These are phyloP conservation scores for Abscondita cerata DNA, from an alignment of 2,888 invertebrate species.

Conservation along the genomic window DNA sequence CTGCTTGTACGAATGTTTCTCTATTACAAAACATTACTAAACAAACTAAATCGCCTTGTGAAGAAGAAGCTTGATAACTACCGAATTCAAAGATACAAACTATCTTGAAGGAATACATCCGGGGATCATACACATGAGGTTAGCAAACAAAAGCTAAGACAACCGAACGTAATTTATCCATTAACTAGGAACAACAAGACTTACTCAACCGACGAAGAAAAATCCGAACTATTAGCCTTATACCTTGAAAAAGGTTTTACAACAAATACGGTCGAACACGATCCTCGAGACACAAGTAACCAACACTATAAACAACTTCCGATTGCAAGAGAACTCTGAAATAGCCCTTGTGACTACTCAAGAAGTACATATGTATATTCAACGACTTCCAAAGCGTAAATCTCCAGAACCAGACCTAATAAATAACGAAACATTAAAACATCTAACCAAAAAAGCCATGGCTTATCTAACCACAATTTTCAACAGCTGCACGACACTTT, in stretches of 20 bases:
- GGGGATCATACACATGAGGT: constrained; percentile 1
- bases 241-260: constrained; percentile 7
- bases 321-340: not conserved
- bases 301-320: constrained; percentile 1
- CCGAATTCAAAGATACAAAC: constrained; percentile 7
- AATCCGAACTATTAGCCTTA: constrained; percentile 2
- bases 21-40: no score
- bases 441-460: no score
- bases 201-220: not conserved
- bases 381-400: not conserved
- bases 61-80: constrained; percentile 4
- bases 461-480: not conserved
- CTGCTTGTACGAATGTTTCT: no score
- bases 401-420: not conserved
- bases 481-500: not conserved
- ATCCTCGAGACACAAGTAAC: not conserved
- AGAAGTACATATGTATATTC: not conserved
- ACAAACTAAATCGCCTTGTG: no score
- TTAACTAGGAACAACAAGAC: constrained; percentile 5
- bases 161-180: constrained; percentile 7
- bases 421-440: constrained; percentile 2
- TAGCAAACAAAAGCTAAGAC: constrained; percentile 8
- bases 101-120: constrained; percentile 9
- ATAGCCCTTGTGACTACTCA: not conserved
- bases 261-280: not conserved